These are phyloP conservation scores for Drosophila setosimentum DNA, from an alignment of 2,888 invertebrate species.

Conservation along the genomic window DNA sequence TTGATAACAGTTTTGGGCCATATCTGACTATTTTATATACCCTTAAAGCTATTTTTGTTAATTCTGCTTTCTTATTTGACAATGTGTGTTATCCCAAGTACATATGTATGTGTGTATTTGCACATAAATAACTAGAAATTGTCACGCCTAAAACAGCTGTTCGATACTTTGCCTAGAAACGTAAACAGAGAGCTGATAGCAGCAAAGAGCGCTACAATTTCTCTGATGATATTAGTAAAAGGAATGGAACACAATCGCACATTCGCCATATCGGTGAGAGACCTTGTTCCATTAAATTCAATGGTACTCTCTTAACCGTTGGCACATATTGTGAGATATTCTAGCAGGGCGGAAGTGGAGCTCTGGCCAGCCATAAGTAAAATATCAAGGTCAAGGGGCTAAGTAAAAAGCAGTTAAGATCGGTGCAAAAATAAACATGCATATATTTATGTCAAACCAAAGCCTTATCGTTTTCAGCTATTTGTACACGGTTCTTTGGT, in stretches of 20 bases:
- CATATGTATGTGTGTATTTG: neutral
- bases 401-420: neutral
- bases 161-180: neutral
- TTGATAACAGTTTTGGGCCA: neutral
- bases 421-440: neutral
- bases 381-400: neutral
- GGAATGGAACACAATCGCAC: conserved; percentile 1
- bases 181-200: conserved; percentile 4
- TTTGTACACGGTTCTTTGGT: neutral
- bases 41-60: neutral
- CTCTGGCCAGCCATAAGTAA: neutral
- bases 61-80: neutral
- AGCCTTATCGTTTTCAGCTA: neutral
- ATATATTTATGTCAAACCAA: neutral
- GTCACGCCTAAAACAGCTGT: neutral
- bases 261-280: neutral
- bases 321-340: neutral
- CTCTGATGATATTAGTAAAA: neutral
- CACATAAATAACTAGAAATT: neutral
- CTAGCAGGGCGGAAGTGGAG: neutral
- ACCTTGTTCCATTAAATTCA: neutral
- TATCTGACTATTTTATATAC: neutral
- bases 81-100: neutral
- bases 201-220: neutral
- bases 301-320: neutral